Evolutionary conservation across 1,140 invertebrate species (phyloP), one percentile per base, ranked within the genome.

Genomic region (Nephotettix cincticeps): DNA sequence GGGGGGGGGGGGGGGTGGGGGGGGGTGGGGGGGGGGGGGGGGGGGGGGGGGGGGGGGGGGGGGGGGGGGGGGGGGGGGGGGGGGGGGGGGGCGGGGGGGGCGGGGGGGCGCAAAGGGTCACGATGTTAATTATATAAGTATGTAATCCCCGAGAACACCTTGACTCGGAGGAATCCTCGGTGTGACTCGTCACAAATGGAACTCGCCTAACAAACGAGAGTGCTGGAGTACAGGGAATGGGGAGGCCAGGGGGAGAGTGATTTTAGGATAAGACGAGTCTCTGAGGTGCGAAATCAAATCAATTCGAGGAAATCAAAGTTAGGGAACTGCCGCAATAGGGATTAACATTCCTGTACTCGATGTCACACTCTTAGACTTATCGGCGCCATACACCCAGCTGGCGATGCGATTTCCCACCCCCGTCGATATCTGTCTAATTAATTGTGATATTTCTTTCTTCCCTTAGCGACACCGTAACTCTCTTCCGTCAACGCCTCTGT

Each of bases 271-370:
- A 11, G 25, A 23, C 14, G 27, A 29, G 21, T 61, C 56, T 29
- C 27, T 29, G 27, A 61, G 56, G 56, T 61, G 56, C 56, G 25
- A 61, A 61, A 61, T 61, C 56, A 61, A 61, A 61, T 61, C 56
- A 61, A 61, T 61, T 29, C 56, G 25, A 51, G 47, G 56, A 28
- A 61, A 61, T 61, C 56, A 61, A 61, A 61, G 56, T 61, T 28
- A 23, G 56, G 56, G 21, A 61, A 25, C 56, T 14, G 13, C 4
- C 4, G 25, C 56, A 28, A 61, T 61, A 61, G 25, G 27, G 56
- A 61, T 61, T 61, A 61, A 61, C 56, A 61, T 61, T 61, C 56
- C 56, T 61, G n/a, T 6, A 23, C 56, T 28, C 25, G 11, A 27
- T 23, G 13, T 23, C 2, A 61, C 56, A 11, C 23, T 21, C 25